Percentiles rank a stretch among this genome's conserved stretches.
Conservation (phyloP, 2,113 vertebrate species). For the Mesoclemmys tuberculata region DNA sequence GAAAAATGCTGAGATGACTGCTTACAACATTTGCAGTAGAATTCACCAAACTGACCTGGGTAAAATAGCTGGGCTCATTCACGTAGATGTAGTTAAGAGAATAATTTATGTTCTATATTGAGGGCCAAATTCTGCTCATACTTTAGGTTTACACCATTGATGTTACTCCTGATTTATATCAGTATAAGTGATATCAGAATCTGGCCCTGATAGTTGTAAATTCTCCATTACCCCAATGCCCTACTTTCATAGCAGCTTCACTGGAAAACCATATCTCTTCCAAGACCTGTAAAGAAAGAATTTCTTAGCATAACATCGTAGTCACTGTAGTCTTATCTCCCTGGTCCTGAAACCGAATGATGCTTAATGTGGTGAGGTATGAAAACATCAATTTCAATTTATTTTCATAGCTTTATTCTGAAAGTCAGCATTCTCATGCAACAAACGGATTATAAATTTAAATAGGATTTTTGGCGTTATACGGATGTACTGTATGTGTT, state of each 20-base stretch:
- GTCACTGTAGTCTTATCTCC: neutral
- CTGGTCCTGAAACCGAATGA: neutral
- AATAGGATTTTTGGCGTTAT: neutral
- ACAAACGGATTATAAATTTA: neutral
- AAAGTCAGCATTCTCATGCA: neutral
- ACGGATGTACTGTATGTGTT: neutral
- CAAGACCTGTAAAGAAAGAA: neutral
- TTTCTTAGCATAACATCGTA: neutral
- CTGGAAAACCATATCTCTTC: neutral
- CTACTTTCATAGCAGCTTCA: neutral
- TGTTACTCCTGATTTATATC: neutral
- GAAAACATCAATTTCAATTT: neutral
- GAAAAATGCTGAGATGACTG: conserved; percentile 11
- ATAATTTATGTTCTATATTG: neutral
- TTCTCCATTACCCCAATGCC: neutral
- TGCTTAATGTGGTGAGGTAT: neutral
- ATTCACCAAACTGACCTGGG: conserved; percentile 15
- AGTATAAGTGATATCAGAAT: neutral
- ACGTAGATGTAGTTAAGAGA: accelerated
- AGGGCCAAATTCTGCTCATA: neutral
- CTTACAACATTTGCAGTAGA: conserved; percentile 33
- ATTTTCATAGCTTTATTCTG: neutral
- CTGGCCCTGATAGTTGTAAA: neutral
- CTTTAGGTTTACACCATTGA: neutral
- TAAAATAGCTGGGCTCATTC: neutral